Base-by-base conservation (phyloP, 2,888 invertebrate genomes). In the Lasioglossum zephyrum region DNA sequence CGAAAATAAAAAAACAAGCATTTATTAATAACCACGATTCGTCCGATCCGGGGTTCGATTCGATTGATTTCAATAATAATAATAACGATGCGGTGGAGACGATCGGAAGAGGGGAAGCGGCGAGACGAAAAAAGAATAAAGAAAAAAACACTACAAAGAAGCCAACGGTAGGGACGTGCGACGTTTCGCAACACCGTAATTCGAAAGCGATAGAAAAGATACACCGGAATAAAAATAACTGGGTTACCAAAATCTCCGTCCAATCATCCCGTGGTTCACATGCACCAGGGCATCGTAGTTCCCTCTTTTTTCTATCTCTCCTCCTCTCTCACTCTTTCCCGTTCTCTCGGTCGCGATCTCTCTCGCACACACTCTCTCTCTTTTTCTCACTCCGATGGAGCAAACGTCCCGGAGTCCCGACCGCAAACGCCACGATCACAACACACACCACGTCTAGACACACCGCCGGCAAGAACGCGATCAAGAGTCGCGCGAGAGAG, bases 211-310 rank as follows among this genome's bases (percentile, higher is more conserved):
- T 73, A 81, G 84, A 72, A 60, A 77, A 76, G 73, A 81, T 82
- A 79, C 80, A 66, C 63, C 66, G 66, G 69, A 79, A 87, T 79
- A 82, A 85, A 84, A 80, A 78, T 79, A 88, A 87, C 77, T 82
- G 73, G 77, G 79, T 89, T 89, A 89, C 85, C 85, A 87, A 87
- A 82, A 79, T 83, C 81, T 84, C 77, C 84, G 79, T 79, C 74
- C 77, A 76, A 73, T 49, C 83, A 86, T 82, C 81, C 77, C 84
- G 74, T 22, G 70, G 41, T 75, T 85, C 73, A 88, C 81, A 79
- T 76, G 47, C 85, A 78, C 63, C 84, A 79, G 74, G 70, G 72
- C 87, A 88, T 88, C 87, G 84, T 88, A 81, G 84, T 90, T 82
- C 75, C 75, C 77, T 78, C 75, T 26, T 57, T 73, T 77, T 77